phyloP scores from a whole-genome alignment of 2,888 invertebrate genomes.

The Latrodectus hesperus region DNA sequence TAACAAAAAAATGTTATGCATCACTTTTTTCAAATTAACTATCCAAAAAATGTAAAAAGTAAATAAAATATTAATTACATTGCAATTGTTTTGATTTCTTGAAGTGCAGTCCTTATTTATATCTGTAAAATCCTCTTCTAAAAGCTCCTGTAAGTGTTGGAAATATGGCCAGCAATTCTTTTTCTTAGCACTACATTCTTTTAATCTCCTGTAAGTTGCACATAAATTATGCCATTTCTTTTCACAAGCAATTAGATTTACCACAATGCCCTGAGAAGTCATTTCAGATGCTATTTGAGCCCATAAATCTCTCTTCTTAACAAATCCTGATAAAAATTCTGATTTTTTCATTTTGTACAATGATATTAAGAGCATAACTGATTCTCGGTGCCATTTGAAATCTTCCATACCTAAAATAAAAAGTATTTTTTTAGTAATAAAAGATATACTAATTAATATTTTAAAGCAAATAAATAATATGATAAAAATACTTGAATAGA shows the following conservation, averaged over 20 bases:
- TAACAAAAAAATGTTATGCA: background rate
- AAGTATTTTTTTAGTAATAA: background rate
- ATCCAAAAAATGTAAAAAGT: background rate
- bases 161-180: constrained; percentile 27
- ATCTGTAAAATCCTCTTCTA: background rate
- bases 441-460: background rate
- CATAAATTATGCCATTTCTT: constrained; percentile 43
- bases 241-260: constrained; percentile 28
- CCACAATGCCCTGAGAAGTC: constrained; percentile 13
- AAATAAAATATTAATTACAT: background rate
- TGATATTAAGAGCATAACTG: constrained; percentile 26
- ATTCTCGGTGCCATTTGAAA: constrained; percentile 32
- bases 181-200: constrained; percentile 29
- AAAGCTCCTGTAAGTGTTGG: constrained; percentile 16
- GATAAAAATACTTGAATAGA: background rate
- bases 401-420: constrained; percentile 19
- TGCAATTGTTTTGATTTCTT: constrained; percentile 12
- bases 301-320: constrained; percentile 38
- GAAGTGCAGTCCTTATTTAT: background rate
- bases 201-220: constrained; percentile 35
- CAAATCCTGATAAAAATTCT: constrained; percentile 33
- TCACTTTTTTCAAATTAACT: background rate
- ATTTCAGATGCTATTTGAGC: constrained; percentile 34
- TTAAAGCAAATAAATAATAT: background rate
- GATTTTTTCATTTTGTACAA: constrained; percentile 24